Conservation (phyloP, 2,113 vertebrate species). For the Australoheros scitulus region DNA sequence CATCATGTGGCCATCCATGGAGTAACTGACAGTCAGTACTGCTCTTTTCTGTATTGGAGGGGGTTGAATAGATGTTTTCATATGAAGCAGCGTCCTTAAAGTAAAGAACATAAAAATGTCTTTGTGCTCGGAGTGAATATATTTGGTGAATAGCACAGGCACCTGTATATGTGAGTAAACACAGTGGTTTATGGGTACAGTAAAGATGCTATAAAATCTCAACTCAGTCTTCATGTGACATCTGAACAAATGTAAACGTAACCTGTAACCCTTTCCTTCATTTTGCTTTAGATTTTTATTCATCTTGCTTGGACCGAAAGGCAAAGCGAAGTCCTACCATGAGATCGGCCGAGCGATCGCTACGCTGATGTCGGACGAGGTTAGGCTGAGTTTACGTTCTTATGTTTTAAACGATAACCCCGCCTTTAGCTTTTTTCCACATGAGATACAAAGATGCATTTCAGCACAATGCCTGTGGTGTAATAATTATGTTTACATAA, state of each 20-base stretch:
- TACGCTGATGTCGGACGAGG: constrained; percentile 98
- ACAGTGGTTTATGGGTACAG: neutral
- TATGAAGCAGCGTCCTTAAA: rapidly evolving
- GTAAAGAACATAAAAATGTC: neutral
- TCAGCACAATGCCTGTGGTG: neutral
- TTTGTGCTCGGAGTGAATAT: neutral
- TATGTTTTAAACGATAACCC: too few relatives aligned
- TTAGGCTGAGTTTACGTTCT: constrained; percentile 51
- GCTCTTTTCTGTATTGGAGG: neutral
- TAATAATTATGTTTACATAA: too few relatives aligned
- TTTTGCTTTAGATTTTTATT: constrained; percentile 89
- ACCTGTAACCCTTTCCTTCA: neutral
- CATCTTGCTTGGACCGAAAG: constrained; percentile 96
- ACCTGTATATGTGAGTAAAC: neutral
- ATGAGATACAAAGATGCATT: neutral
- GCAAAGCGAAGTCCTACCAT: constrained; percentile 97
- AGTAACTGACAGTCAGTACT: neutral
- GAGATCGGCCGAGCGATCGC: constrained; percentile 98
- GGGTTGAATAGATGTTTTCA: neutral
- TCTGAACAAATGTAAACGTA: neutral
- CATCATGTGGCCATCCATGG: neutral
- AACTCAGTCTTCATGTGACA: neutral
- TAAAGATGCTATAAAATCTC: neutral
- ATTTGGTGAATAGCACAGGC: neutral
- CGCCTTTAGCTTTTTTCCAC: too few relatives aligned